Base-by-base conservation (phyloP, 2,113 vertebrate species). In the Nyctibius bracteatus region DNA sequence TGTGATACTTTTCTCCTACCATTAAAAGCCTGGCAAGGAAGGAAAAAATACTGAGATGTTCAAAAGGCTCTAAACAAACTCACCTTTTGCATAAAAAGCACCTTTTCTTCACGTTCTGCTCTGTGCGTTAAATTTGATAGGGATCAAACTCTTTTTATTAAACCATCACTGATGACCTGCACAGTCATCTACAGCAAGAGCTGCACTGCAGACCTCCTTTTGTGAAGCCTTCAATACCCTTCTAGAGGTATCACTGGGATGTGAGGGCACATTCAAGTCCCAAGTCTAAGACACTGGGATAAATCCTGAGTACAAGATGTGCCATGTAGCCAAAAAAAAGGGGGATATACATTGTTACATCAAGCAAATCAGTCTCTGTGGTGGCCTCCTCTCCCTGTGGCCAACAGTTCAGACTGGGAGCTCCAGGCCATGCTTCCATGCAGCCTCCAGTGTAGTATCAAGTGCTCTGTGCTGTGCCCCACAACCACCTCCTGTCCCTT, bases 1-100 rank as follows among this genome's bases (percentile, higher is more conserved):
- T 86, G 57, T 94, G 72, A 83, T 80, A 88, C 46, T 91, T 94
- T 94, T 93, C 84, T 94, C 62, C n/a, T 86, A 81, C 55, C 62
- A 74, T 55, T 93, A 94, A 93, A 94, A 81, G 35, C 46, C 55
- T 86, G 67, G 67, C 23, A 88, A 90, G 16, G 35, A 94, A 93
- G 37, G 23, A 51, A 74, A 82, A 88, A 94, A 43, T 49, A 82
- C 15, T 4, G 21, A 67, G 31, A 62, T 81, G 83, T 68, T 87
- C 37, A 61, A 90, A 82, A 58, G 46, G 33, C 46, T 77, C 78
- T 86, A 92, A 92, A 83, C 55, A 94, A 94, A 83, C 43, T 80
- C 52, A 77, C 10, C 25, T 81, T 73, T 81, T 81, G 17, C 46
- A 75, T 81, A 72, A 74, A 74, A 61, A 78, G 3, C 15, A 65